phyloP scores from a whole-genome alignment of 2,888 invertebrate species.

The Acanthopleura granulata region DNA sequence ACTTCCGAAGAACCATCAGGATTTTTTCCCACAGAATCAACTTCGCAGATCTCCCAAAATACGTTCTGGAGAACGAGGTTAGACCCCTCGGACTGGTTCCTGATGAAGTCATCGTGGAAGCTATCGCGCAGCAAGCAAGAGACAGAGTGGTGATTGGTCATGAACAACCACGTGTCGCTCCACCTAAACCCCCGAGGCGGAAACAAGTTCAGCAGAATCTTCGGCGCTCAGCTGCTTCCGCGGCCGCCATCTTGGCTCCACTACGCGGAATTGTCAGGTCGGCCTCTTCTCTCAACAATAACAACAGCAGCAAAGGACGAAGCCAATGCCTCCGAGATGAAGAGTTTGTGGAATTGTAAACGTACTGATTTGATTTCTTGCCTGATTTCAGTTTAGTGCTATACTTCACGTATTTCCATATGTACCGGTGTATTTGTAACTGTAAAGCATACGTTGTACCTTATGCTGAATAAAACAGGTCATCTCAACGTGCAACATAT shows the following conservation, averaged over 20 bases:
- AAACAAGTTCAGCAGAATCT: not conserved
- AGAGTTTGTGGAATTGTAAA: not conserved
- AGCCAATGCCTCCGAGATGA: not conserved
- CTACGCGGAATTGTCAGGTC: not conserved
- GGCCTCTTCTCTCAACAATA: not conserved
- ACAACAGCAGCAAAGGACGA: not conserved
- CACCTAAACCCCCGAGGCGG: slow-evolving; percentile 1
- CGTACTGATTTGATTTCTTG: not conserved
- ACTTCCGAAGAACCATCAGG: slow-evolving; percentile 18
- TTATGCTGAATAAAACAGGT: no score
- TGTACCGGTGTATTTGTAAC: no score
- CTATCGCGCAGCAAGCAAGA: not conserved
- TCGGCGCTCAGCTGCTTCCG: not conserved
- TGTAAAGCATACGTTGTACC: no score
- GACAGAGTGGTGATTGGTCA: slow-evolving; percentile 13
- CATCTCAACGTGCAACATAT: no score
- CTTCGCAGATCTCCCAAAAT: not conserved
- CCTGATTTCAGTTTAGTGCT: no score
- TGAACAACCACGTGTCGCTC: not conserved
- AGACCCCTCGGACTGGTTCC: not conserved
- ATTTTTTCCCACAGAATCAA: not conserved
- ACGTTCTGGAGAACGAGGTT: not conserved
- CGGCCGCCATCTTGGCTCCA: slow-evolving; percentile 14
- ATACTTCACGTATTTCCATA: no score
- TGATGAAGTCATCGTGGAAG: not conserved